phyloP scores from a whole-genome alignment of 2,113 vertebrate genomes.

The Stictonetta naevosa region DNA sequence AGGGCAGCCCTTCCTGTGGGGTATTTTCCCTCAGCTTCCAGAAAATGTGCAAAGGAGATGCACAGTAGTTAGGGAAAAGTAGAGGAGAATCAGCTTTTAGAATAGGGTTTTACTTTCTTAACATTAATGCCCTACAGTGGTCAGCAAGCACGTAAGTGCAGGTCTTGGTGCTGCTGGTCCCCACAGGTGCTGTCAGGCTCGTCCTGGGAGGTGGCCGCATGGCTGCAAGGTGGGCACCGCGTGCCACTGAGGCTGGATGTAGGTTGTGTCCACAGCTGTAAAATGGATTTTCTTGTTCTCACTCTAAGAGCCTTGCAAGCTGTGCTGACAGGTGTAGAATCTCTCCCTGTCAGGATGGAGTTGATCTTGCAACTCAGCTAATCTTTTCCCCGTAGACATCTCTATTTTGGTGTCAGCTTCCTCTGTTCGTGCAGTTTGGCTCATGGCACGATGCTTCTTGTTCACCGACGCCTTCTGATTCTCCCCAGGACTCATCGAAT shows the following conservation, averaged over 20 bases:
- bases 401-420: accelerated
- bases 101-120: neutral
- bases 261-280: neutral
- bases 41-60: neutral
- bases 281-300: neutral
- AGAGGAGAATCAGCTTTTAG: neutral
- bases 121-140: accelerated
- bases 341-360: neutral
- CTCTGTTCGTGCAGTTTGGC: neutral
- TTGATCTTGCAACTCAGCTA: neutral
- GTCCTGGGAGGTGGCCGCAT: neutral
- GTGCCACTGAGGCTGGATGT: neutral
- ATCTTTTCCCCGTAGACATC: neutral
- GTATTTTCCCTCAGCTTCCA: neutral
- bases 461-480: neutral
- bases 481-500: conserved; percentile 91
- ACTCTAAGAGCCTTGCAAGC: neutral
- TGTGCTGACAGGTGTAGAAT: neutral
- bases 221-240: neutral
- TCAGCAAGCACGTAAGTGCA: neutral
- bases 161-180: neutral
- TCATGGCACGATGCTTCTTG: neutral
- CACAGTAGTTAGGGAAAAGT: neutral
- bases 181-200: neutral
- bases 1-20: neutral